Evolutionary conservation across 2,888 invertebrate species (phyloP), one percentile per base, ranked within the genome.

Genomic region (Melinaea marsaeus): DNA sequence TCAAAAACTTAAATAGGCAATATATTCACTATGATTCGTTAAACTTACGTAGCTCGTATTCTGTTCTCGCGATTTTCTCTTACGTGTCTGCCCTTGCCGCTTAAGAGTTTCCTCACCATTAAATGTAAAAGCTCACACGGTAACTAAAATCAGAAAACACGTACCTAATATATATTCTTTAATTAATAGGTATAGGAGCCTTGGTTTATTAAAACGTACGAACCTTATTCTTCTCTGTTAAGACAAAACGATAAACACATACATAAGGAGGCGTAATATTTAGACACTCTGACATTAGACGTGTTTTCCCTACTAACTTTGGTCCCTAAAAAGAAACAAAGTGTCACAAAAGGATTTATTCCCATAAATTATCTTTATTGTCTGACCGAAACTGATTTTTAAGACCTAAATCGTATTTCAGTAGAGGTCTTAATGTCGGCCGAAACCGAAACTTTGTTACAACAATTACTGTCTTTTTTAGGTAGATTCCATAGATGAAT

Each of bases 291-390:
- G 93, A 91, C 32, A 94, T 71, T 9, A 94, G 75, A 61, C 94
- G 88, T 0, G 92, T 92, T 78, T 94, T 94, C 0, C 94, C 94
- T 56, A 92, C 90, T 56, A 92, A 81, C 1, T 88, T 84, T 47
- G 91, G 92, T 0, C 94, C 94, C 80, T 93, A 86, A 22, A 80
- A 11, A 42, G 9, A 77, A 57, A 58, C 61, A 33, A 57, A 0
- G 9, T 13, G 9, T 42, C 42, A 42, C 42, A 42, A 42, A 3
- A 37, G 4, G 1, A 37, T n/a, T n/a, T n/a, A n/a, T n/a, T n/a
- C n/a, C n/a, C n/a, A n/a, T 37, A 37, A 6, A 37, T 37, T 37
- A 37, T 37, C 7, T 37, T 7, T 37, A 37, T 4, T 37, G 7
- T 37, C 7, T 2, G 37, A 37, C 37, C 4, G 7, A 37, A 37